Percentiles rank a stretch among this genome's conserved stretches.
Evolutionary conservation across 2,113 vertebrate species (phyloP).

Genomic region (Pygathrix nemaeus): DNA sequence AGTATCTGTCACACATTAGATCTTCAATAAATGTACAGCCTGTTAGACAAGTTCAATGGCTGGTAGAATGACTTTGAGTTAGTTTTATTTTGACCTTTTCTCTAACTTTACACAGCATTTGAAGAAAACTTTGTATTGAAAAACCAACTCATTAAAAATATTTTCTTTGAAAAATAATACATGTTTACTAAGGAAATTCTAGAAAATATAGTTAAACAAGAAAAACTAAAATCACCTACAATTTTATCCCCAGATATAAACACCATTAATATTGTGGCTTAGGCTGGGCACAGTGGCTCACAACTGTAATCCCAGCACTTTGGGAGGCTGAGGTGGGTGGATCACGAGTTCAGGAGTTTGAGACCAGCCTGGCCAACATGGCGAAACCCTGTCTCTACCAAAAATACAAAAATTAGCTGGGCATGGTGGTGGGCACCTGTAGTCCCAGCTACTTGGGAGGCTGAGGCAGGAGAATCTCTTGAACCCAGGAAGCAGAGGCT

Average conservation of each 20-base stretch:
- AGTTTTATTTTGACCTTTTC: constrained; percentile 3
- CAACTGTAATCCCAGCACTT: too few relatives aligned
- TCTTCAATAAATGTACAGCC: neutral
- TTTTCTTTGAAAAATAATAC: neutral
- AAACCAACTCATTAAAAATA: neutral
- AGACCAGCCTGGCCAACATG: too few relatives aligned
- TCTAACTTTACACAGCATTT: neutral
- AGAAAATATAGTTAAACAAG: neutral
- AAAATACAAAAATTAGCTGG: too few relatives aligned
- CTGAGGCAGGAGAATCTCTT: too few relatives aligned
- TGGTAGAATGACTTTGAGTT: neutral
- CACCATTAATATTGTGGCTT: neutral
- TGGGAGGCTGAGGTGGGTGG: too few relatives aligned
- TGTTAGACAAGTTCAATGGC: neutral
- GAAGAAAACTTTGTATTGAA: constrained; percentile 11
- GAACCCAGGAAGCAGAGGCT: too few relatives aligned
- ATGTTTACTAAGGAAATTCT: constrained; percentile 14
- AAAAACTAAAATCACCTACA: neutral
- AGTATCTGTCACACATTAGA: neutral
- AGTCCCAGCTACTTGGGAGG: too few relatives aligned
- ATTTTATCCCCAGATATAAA: neutral
- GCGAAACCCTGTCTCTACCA: too few relatives aligned
- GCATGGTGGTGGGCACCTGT: too few relatives aligned
- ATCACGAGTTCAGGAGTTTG: too few relatives aligned
- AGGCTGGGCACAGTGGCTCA: too few relatives aligned